Conservation (phyloP, 2,888 invertebrate genomes). For the Erebia palarica region DNA sequence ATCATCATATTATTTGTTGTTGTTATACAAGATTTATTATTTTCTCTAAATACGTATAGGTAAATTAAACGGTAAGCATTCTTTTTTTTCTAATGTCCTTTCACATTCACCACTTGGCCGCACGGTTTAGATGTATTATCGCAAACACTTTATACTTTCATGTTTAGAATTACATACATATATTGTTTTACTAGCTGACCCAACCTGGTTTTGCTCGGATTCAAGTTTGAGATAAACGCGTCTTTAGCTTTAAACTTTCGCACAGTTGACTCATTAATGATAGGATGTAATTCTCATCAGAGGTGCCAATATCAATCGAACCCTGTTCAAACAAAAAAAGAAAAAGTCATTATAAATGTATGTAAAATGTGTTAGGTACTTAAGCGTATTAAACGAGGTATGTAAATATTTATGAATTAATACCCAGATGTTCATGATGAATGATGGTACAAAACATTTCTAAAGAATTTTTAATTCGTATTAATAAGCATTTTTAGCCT, state of each 20-base stretch:
- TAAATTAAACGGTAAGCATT: conserved; percentile 30
- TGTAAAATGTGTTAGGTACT: too few species aligned
- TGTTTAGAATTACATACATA: neutral
- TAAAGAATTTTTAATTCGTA: neutral
- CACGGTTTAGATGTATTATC: conserved; percentile 7
- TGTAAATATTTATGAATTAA: too few species aligned
- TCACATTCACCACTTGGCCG: conserved; percentile 12
- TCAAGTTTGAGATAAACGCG: neutral
- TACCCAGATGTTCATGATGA: too few species aligned
- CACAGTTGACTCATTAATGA: too few species aligned
- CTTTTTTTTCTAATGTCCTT: conserved; percentile 18
- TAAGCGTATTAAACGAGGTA: too few species aligned
- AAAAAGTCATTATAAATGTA: too few species aligned
- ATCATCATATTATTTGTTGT: conserved; percentile 46
- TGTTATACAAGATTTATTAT: conserved; percentile 47
- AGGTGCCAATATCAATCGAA: too few species aligned
- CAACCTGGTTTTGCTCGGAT: neutral
- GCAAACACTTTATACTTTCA: neutral
- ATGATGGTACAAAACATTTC: neutral
- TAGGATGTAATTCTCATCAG: too few species aligned
- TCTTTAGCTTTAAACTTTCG: too few species aligned
- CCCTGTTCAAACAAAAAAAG: too few species aligned
- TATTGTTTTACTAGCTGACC: neutral
- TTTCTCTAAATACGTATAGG: conserved; percentile 38
- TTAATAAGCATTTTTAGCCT: neutral